Base-by-base conservation (phyloP, 2,797 vertebrate species). In the Pseudomugil tenellus region DNA sequence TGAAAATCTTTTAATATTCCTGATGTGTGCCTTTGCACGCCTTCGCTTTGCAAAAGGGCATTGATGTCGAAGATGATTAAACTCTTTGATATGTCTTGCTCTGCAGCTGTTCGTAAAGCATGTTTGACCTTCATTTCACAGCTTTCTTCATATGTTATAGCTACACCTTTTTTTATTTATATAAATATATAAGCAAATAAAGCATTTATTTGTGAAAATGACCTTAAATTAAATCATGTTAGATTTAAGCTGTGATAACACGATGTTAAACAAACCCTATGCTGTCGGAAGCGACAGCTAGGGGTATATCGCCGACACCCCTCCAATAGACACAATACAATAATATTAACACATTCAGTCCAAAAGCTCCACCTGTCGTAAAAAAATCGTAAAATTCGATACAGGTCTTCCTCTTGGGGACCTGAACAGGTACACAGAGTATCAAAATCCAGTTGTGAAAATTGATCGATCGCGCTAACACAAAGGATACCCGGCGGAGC, bases 61-160 rank as follows among this genome's bases (percentile, higher is more conserved):
- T 31, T 65, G 4, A 39, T 51, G 17, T 53, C 67, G 29, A 61
- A 75, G n/a, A 67, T 57, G 53, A 73, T 67, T 72, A 53, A 41
- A 29, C 11, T 6, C 8, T 39, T 39, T 41, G 26, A 31, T 54
- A 13, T 41, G 14, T 52, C 26, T 16, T 39, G n/a, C 34, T 54
- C 16, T 28, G n/a, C 29, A 23, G 8, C 12, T n/a, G 41, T 21
- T 13, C 28, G 16, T 34, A 21, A 53, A 64, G n/a, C 35, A 29
- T 28, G 17, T 31, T 32, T 43, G 37, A 12, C 29, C 43, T 62
- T 14, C 4, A 17, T 26, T 55, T 37, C 19, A n/a, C 23, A 52
- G 29, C 46, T 34, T 55, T 55, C 8, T 31, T 28, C 13, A 26
- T 21, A 41, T 28, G 31, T 14, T 1, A 4, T 1, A 62, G 35